Evolutionary conservation across 2,113 vertebrate species (phyloP), one percentile per base, ranked within the genome.

Genomic region (Dunckerocampus dactyliophorus): DNA sequence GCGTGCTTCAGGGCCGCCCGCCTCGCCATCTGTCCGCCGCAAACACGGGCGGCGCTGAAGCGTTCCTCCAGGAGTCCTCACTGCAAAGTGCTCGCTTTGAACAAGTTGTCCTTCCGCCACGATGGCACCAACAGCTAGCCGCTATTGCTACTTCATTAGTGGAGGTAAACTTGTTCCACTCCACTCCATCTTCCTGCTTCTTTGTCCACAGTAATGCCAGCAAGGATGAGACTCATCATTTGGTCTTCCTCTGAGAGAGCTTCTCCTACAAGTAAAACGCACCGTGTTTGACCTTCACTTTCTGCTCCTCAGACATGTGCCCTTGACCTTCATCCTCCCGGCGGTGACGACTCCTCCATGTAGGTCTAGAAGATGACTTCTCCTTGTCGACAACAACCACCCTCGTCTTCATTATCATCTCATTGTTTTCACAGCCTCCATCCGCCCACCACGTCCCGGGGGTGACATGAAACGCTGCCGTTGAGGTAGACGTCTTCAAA

Each of bases 21-120:
- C 71, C 76, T 75, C 68, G 72, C 74, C 79, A 81, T 81, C 77
- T 80, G 76, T 77, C 74, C 34, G 1, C 59, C 68, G 67, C 58
- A 39, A 61, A 48, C 57, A 60, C 69, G 59, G 66, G 49, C 58
- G 49, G 63, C 51, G 46, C 42, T 53, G 19, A 47, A 72, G 52
- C 16, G 57, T 3, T 43, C 49, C 49, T 21, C 49, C 49, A 16
- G 31, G 52, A n/a, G 31, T 14, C 39, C 13, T 43, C 13, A 43
- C 13, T 13, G 13, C 39, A 43, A 43, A 13, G 39, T 43, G 39
- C 39, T 43, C 39, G 39, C 39, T 43, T 43, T 39, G 9, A 39
- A 43, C 12, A 14, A 43, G 39, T 43, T 4, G 39, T 43, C 13
- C 13, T 43, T 43, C 13, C 39, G 39, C 39, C 39, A 42, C 13